Evolutionary conservation across 2,888 invertebrate species (phyloP), one percentile per base, ranked within the genome.

Genomic region (Troides aeacus): DNA sequence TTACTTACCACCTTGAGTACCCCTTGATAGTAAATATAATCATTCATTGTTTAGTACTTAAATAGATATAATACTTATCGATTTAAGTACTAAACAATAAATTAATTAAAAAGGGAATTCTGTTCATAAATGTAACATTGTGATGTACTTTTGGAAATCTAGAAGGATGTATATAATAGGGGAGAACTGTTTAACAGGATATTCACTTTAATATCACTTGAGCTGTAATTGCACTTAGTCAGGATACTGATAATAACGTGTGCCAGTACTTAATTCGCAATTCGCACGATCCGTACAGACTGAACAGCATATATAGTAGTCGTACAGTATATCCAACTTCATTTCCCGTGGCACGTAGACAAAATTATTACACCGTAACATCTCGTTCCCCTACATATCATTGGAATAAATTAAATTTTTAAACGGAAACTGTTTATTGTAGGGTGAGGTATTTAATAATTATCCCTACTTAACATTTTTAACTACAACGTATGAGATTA

Each of bases 151-250:
- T 63, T 50, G 63, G 53, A 70, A 70, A 70, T 59, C 60, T 66
- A 59, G 24, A 66, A 66, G 70, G 66, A 70, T 66, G 56, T 66
- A 59, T 24, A 66, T 53, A 70, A 66, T 63, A 59, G 66, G 66
- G 71, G 75, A 75, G 73, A 75, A 72, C 70, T 70, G 68, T 50
- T 67, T 23, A 71, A 70, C 74, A 75, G 79, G 78, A 76, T 78
- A 74, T 77, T 77, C 75, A 77, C 77, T 79, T 21, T 79, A 70
- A 70, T 70, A 70, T 70, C 66, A 70, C 42, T 70, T 77, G 76
- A 73, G 73, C 75, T 76, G 76, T 75, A 61, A 70, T 72, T 71
- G 72, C 74, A 66, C 63, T 65, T 62, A 50, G 58, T 65, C 73
- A 73, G 74, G 75, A 75, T 76, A 74, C 63, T 59, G 65, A 66